Conservation (phyloP, 1,140 invertebrate species). For the Platyscapa corneri region DNA sequence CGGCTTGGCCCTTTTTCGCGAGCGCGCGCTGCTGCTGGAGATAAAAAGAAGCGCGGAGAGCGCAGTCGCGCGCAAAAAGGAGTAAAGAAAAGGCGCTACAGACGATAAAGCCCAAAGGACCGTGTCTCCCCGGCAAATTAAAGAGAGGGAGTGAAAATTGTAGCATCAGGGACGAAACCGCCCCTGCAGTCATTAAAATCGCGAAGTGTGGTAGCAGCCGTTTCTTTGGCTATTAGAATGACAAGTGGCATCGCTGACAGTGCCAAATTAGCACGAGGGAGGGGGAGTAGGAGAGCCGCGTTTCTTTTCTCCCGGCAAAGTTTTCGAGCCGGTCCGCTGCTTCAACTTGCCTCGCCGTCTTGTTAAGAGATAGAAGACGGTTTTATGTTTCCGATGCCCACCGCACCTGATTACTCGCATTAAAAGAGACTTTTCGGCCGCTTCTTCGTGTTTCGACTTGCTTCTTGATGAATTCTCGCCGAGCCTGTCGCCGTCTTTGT, state of each 20-base stretch:
- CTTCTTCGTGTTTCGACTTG: background rate
- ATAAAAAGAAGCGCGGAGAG: background rate
- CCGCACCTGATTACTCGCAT: constrained; percentile 39
- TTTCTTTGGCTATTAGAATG: constrained; percentile 71
- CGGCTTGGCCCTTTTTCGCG: constrained; percentile 50
- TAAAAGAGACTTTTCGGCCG: background rate
- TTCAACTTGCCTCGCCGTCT: constrained; percentile 12
- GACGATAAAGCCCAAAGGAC: constrained; percentile 66
- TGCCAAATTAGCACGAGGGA: constrained; percentile 69
- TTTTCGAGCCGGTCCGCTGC: background rate
- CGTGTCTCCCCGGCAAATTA: constrained; percentile 67
- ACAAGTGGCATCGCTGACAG: constrained; percentile 71
- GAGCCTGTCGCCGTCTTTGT: background rate
- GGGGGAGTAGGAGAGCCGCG: background rate
- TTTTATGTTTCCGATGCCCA: constrained; percentile 28
- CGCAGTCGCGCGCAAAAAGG: background rate
- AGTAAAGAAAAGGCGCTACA: constrained; percentile 58
- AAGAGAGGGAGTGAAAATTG: constrained; percentile 54
- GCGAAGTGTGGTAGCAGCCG: constrained; percentile 47
- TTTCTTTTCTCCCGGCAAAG: constrained; percentile 13
- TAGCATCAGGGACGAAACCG: background rate
- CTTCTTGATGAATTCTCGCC: constrained; percentile 23
- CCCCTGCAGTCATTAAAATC: constrained; percentile 68
- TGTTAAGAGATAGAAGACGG: constrained; percentile 44
- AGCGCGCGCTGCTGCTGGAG: background rate